Conservation (phyloP, 2,797 vertebrate genomes). For the Hoplostethus atlanticus region DNA sequence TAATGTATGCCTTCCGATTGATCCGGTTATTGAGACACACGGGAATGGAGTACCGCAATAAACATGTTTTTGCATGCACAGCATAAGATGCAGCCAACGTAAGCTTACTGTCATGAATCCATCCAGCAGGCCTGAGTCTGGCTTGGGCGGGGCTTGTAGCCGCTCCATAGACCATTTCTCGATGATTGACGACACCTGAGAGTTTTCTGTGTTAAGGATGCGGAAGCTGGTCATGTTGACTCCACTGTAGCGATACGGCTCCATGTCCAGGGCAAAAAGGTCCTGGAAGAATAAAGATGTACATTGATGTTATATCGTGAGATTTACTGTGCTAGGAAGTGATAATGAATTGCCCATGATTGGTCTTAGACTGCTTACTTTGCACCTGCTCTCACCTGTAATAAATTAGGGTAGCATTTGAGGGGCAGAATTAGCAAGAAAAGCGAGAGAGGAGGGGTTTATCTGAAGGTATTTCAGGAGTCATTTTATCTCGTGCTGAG, state of each 20-base stretch:
- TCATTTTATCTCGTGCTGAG: constrained; percentile 65
- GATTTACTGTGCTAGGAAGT: not conserved
- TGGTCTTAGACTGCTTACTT: not conserved
- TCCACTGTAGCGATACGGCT: constrained; percentile 95
- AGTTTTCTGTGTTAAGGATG: constrained; percentile 96
- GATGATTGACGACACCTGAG: constrained; percentile 95
- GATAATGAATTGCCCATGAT: constrained; percentile 23
- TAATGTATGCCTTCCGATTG: constrained; percentile 23
- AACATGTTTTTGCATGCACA: constrained; percentile 36
- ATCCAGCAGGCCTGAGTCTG: constrained; percentile 97
- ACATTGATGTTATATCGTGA: not conserved
- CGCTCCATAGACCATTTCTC: constrained; percentile 99
- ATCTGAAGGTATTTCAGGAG: constrained; percentile 54
- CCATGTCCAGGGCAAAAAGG: constrained; percentile 96
- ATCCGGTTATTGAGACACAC: constrained; percentile 24
- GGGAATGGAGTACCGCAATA: constrained; percentile 14
- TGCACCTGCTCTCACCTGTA: constrained; percentile 15
- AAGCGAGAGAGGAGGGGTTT: constrained; percentile 24
- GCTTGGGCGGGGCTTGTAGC: constrained; percentile 95
- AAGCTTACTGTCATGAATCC: constrained; percentile 97
- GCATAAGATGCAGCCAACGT: constrained; percentile 5
- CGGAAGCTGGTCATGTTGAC: constrained; percentile 99
- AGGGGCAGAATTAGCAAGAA: constrained; percentile 31
- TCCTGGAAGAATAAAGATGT: constrained; percentile 83
- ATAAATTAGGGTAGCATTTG: constrained; percentile 35